Evolutionary conservation across 92 coral and sea anemone genomes (phyloP).

Genomic region (Chrysogorgia sp.): DNA sequence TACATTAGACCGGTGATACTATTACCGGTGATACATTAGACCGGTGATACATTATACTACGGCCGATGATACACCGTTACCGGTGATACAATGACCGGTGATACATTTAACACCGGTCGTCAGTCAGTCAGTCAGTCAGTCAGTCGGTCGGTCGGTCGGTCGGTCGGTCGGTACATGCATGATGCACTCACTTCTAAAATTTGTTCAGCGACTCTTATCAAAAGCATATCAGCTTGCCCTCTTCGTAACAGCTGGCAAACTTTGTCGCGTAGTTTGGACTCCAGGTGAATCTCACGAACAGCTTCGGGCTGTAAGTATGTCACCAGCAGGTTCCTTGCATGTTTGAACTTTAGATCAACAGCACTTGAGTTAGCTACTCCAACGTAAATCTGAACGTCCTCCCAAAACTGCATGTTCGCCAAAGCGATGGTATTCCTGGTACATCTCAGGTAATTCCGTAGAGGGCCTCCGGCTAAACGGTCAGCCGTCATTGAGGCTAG

Average conservation of each 20-base stretch:
- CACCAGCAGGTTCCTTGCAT: constrained; percentile 71
- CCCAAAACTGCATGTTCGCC: constrained; percentile 85
- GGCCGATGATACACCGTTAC: no score
- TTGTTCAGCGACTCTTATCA: constrained; percentile 11
- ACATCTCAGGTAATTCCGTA: constrained; percentile 60
- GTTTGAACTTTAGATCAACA: constrained; percentile 66
- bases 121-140: no score
- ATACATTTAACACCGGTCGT: no score
- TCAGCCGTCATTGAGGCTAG: constrained; percentile 56
- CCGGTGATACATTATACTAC: no score
- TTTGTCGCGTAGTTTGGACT: constrained; percentile 33
- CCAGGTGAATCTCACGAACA: constrained; percentile 63
- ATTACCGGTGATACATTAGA: no score
- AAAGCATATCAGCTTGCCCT: constrained; percentile 28
- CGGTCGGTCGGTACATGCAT: no score
- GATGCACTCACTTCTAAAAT: constrained; percentile 15
- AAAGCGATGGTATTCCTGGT: constrained; percentile 58
- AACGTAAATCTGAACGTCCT: constrained; percentile 80
- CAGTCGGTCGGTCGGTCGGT: no score
- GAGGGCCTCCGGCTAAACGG: constrained; percentile 88
- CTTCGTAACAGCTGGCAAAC: constrained; percentile 34
- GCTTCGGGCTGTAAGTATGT: constrained; percentile 79
- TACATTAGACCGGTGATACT: no score
- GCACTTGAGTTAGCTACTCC: constrained; percentile 62
- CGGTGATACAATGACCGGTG: no score